Evolutionary conservation across 2,888 invertebrate species (phyloP).

Genomic region (Erebia aethiops): DNA sequence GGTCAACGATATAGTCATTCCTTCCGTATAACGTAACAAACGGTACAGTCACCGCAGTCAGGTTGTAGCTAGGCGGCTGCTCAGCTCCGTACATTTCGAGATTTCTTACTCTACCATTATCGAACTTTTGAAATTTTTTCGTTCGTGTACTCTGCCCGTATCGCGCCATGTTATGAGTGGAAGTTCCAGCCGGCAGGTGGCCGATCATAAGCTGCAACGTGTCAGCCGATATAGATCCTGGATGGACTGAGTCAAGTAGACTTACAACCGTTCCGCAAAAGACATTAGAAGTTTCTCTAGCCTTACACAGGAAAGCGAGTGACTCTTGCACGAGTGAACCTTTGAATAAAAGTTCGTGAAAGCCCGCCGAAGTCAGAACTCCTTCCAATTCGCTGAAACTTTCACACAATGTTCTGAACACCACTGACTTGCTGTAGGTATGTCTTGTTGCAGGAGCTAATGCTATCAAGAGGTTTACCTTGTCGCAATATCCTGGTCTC

Average conservation of each 20-base stretch:
- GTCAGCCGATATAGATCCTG: conserved; percentile 56
- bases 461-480: conserved; percentile 83
- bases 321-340: conserved; percentile 58
- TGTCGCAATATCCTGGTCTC: conserved; percentile 85
- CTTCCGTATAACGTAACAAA: conserved; percentile 59
- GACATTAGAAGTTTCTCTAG: conserved; percentile 46
- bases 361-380: conserved; percentile 45
- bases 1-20: conserved; percentile 84
- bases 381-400: conserved; percentile 45
- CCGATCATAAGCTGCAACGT: conserved; percentile 53
- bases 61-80: conserved; percentile 57
- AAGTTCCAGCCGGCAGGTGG: conserved; percentile 64
- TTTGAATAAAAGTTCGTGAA: conserved; percentile 56
- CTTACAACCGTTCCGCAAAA: conserved; percentile 50
- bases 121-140: conserved; percentile 57
- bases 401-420: conserved; percentile 46
- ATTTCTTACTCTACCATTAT: conserved; percentile 59
- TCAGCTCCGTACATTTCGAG: conserved; percentile 53
- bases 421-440: conserved; percentile 63
- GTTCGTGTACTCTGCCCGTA: conserved; percentile 60
- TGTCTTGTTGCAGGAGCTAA: conserved; percentile 85
- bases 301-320: conserved; percentile 58
- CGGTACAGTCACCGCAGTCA: conserved; percentile 57
- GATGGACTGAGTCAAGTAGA: conserved; percentile 54
- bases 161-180: conserved; percentile 57